Base-by-base conservation (phyloP, 2,888 invertebrate species). In the Villa cingulata region DNA sequence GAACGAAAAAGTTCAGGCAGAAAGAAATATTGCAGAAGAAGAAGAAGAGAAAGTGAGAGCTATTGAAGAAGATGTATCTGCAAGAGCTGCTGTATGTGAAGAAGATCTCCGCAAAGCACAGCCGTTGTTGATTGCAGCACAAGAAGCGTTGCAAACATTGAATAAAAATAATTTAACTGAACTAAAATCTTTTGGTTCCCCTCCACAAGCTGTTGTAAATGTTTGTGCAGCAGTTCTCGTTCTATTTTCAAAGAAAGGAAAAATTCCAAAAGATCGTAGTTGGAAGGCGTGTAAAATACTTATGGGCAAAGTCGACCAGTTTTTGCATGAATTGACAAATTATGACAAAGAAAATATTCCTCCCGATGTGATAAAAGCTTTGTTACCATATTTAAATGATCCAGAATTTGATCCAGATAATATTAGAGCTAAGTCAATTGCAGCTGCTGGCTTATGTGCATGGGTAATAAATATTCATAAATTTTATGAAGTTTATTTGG, bases 281-380 rank as follows among this genome's bases (percentile, higher is more conserved):
- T 95, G 95, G 95, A 94, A 91, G 64, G 79, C 84, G 17, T 84
- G 86, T 56, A 92, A 94, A 72, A 75, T 74, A 7, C 81, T 92
- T 75, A 95, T 95, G 92, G 81, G 80, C 14, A 88, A 87, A 68
- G 83, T 89, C 3, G 92, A 94, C 68, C 79, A 81, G 56, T 95
- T 95, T 63, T 71, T 95, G 43, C 76, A 81, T 55, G 81, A 83
- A 59, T 72, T 95, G 38, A 77, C 86, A 17, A 82, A 84, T 63
- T 92, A 92, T 59, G 88, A 95, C 62, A 95, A 95, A 62, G 92
- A 94, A 64, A 88, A 92, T 62, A 92, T 95, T 62, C 84, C 83
- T 57, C 83, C 88, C 0, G 86, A 89, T 54, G 77, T 90, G 43
- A 81, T 90, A 4, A 91, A 88, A 71, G 90, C 87, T 10, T 71